Evolutionary conservation across 53 echinoderm and acorn worm genomes (phyloP), one percentile per base, ranked within the genome.

Genomic region (Apostichopus leukothele): DNA sequence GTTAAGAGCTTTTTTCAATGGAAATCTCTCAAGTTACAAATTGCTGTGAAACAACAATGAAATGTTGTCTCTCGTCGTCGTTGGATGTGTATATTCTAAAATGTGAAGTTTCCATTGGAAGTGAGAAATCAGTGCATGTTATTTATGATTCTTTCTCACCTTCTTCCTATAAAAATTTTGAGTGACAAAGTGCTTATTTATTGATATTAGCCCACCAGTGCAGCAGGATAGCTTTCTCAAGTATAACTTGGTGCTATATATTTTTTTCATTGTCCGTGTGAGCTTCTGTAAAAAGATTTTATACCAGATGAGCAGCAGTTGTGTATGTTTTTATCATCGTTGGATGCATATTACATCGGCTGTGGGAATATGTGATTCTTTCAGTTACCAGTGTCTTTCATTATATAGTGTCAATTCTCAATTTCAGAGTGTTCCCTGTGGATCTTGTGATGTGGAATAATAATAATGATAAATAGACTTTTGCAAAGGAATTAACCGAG

Each of bases 371-470:
- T 10, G 75, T 74, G 75, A 74, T 20, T 20, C 25, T 13, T 74
- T 22, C 18, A 75, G 27, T 50, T 51, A 76, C 52, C 50, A 51
- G 77, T 76, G 77, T 22, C 22, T 53, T 79, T 53, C 80, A 52
- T 55, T 80, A 19, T 80, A 53, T 20, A 13, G 80, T 80, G 80
- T 55, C 53, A 57, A 80, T 55, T 80, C 80, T 80, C 80, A 80
- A 54, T 80, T 80, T 80, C 80, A 80, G 80, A 80, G 52, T 51
- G 20, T 80, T 80, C 22, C 80, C 80, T 80, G 80, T 80, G 80
- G 80, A 80, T 80, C 80, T 80, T 80, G 53, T 80, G 80, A 80
- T 80, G 80, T 80, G 80, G 6, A 18, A 71, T 63, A 18, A 71
- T 18, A n/a, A 5, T 16, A 71, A n/a, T 19, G 3, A 39, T 39